Percentiles rank a stretch among this genome's conserved stretches.
Evolutionary conservation across 2,797 vertebrate species (phyloP).

Genomic region (Acanthurus leucopareius): DNA sequence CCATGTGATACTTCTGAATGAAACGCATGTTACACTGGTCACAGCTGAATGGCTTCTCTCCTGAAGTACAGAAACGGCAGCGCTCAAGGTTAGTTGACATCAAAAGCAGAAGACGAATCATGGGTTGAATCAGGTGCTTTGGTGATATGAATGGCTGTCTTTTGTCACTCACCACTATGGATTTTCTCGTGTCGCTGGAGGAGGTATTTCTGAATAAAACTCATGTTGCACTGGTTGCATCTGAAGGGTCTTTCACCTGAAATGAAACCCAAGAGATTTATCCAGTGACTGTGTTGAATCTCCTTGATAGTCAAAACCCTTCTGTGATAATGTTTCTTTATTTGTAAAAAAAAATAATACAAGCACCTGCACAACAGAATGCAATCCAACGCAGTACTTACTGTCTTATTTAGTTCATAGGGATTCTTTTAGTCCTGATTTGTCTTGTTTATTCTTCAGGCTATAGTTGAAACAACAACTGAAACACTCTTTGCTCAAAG

Average conservation of each 20-base stretch:
- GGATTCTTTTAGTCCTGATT: background rate
- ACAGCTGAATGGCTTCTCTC: slow-evolving; percentile 98
- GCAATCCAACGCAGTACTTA: background rate
- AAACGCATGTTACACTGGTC: slow-evolving; percentile 99
- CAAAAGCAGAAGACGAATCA: background rate
- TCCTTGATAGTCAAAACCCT: background rate
- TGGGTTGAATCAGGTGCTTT: too few relatives aligned
- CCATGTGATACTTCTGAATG: slow-evolving; percentile 99
- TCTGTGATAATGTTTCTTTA: background rate
- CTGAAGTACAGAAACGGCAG: slow-evolving; percentile 61
- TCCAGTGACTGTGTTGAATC: background rate
- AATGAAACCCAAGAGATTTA: slow-evolving; percentile 25
- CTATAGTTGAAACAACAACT: background rate
- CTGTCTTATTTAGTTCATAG: background rate
- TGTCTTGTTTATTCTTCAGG: background rate
- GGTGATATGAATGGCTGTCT: background rate
- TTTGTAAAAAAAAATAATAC: background rate
- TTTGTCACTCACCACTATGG: slow-evolving; percentile 89
- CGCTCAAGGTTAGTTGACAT: slow-evolving; percentile 3
- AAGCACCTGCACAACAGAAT: background rate
- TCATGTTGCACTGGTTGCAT: slow-evolving; percentile 99
- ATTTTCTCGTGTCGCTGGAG: slow-evolving; percentile 98
- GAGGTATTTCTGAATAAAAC: slow-evolving; percentile 99
- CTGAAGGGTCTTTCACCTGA: slow-evolving; percentile 96
- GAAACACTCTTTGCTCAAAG: background rate